Evolutionary conservation across 2,113 vertebrate species (phyloP), one percentile per base, ranked within the genome.

Genomic region (Alligator mississippiensis): DNA sequence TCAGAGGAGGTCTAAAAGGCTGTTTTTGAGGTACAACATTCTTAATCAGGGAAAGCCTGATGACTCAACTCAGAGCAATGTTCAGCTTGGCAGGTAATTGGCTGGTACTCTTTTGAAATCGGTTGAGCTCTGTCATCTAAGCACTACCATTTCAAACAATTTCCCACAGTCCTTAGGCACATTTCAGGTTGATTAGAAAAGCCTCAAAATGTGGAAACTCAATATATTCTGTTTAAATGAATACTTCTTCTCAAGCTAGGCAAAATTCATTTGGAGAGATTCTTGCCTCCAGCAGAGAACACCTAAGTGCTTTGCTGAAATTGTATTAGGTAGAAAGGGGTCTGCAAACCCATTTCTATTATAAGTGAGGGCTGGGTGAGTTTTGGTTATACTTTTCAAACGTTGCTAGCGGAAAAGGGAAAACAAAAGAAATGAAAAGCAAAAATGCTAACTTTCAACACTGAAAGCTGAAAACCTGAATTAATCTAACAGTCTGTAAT

Each of bases 21-120:
- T 66, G 90, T 75, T 95, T 64, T 59, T 88, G 83, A 77, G 68
- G 28, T 68, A 47, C 21, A 4, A 19, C 6, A 16, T 7, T 61
- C 77, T 88, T 84, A 77, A 90, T 92, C 8, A 30, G 34, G 54
- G 25, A 77, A 38, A 24, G 70, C 70, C 70, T 82, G 90, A 93
- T 94, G 93, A 95, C 80, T 94, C 83, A 95, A 95, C 80, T 94
- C 83, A 95, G 75, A 95, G 87, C 75, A 75, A 87, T 58, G 58
- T 58, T 92, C 82, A 55, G 85, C 80, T 87, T 77, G 84, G 92
- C 84, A 82, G 92, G 78, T 93, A 95, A 95, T 95, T 90, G 92
- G 85, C 24, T 96, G 95, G 93, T 93, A 96, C 85, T 94, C 75
- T 89, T 89, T 89, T 55, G 75, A 92, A 94, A 96, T 95, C 95